Base-by-base conservation (phyloP, 2,113 vertebrate genomes). In the Thalassarche chlororhynchos region DNA sequence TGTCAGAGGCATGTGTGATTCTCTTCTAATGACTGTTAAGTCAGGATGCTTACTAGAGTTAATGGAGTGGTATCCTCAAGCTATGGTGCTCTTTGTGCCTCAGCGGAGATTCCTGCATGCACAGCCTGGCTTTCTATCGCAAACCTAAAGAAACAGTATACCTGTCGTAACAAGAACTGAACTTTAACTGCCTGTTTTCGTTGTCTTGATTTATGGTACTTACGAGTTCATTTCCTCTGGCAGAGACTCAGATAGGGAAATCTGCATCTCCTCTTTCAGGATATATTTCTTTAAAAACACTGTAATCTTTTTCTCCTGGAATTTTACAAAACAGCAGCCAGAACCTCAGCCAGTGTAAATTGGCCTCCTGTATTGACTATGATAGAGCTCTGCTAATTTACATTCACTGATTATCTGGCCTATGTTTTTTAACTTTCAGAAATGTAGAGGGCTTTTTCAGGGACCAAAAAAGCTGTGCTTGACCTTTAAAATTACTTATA, bases 401-500 rank as follows among this genome's bases (percentile, higher is more conserved):
- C 54, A 55, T 69, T 79, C 1, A 0, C 42, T 93, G 80, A 74
- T 92, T 55, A 88, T 79, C 51, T 94, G 34, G 25, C 38, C 77
- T 71, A n/a, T 60, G 44, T 19, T 74, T 92, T 82, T 85, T 77
- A 42, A 66, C 66, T 93, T 94, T 83, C 28, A 74, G 58, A 92
- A 87, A 91, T 76, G 42, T 40, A 84, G 76, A 93, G 32, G 34
- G 49, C 11, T 89, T 87, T 84, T 72, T 89, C 61, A 76, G 11
- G 65, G n/a, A 74, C 52, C 17, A 44, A 62, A 90, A 87, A 83
- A 72, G 10, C 64, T 24, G 4, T 58, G 24, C 81, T 87, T 94
- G 94, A 96, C 91, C 84, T 96, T 97, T 97, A 87, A 79, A 94
- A 72, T 87, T 85, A 86, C 92, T 90, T 78, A 70, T 42, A 94